Evolutionary conservation across 2,113 vertebrate species (phyloP).

Genomic region (Pseudopodoces humilis): DNA sequence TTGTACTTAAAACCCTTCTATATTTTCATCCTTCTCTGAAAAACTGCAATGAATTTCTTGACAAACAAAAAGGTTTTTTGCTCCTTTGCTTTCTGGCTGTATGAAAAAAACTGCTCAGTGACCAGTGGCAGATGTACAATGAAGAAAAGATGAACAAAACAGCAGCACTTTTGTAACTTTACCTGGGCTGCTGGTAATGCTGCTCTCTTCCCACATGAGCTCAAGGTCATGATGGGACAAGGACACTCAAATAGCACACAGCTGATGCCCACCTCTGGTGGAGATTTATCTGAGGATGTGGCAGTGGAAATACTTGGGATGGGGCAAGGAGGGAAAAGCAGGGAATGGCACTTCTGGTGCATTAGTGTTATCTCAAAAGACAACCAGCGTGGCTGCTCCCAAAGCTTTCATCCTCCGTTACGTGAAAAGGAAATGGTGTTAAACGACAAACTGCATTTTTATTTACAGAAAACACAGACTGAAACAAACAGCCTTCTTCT

Average conservation of each 20-base stretch:
- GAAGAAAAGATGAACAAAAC: not conserved
- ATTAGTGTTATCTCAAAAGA: not conserved
- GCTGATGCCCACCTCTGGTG: not conserved
- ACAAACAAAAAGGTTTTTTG: not conserved
- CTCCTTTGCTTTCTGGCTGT: not conserved
- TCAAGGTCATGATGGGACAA: not conserved
- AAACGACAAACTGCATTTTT: slow-evolving; percentile 31
- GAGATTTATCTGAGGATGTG: not conserved
- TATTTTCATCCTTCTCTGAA: not conserved
- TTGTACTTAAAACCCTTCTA: not conserved
- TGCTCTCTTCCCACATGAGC: not conserved
- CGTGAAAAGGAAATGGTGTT: not conserved
- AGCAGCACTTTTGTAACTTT: not conserved
- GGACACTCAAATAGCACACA: not conserved
- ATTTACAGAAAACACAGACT: slow-evolving; percentile 49
- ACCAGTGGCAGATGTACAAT: not conserved
- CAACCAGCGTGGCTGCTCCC: not conserved
- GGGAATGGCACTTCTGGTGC: not conserved
- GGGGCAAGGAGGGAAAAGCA: not conserved
- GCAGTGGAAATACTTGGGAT: not conserved
- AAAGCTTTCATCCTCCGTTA: not conserved
- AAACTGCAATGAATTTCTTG: not conserved
- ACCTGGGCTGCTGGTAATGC: not conserved
- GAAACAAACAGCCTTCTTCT: slow-evolving; percentile 25
- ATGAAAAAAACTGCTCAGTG: not conserved